Base-by-base conservation (phyloP, 2,113 vertebrate genomes). In the Lampris incognitus region DNA sequence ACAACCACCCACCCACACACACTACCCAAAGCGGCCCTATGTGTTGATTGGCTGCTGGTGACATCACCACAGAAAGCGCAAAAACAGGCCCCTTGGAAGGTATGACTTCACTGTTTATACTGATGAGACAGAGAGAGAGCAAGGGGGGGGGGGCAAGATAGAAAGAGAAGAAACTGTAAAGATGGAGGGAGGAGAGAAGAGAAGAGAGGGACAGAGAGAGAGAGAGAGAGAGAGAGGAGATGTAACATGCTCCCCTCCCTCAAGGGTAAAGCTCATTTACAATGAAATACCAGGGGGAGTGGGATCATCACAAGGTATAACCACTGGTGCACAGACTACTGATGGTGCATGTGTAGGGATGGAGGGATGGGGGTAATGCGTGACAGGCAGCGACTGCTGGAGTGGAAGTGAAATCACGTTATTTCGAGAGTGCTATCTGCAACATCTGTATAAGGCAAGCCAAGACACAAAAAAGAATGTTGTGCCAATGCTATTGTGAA, bases 31-130 rank as follows among this genome's bases (percentile, higher is more conserved):
- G 85, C 90, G 58, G 84, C 59, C 63, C 88, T 85, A 78, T 59
- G 62, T 89, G 90, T 87, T 93, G 93, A 95, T 95, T 95, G 94
- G 94, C 92, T 94, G 86, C 78, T 11, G 87, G 90, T 95, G 93
- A 95, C 93, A 95, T 95, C 94, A 95, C 91, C 84, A 72, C 46
- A 79, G 82, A 89, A 82, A 73, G 84, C 89, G 77, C 64, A 79
- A 91, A 91, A 92, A 93, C 90, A 92, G 89, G 86, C 84, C 85
- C 84, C 68, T 69, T 90, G 91, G 91, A 93, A 92, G 92, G 88
- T 92, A 93, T 94, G 94, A 95, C 92, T 93, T 94, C 93, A 94
- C 81, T 90, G 92, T 92, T 93, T 90, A 78, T 88, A 88, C 58
- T 74, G 85, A 85, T 81, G 88, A 90, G 88, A 88, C 50, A 37